Base-by-base conservation (phyloP, 92 coral and sea anemone species). In the Actinernus sp. region DNA sequence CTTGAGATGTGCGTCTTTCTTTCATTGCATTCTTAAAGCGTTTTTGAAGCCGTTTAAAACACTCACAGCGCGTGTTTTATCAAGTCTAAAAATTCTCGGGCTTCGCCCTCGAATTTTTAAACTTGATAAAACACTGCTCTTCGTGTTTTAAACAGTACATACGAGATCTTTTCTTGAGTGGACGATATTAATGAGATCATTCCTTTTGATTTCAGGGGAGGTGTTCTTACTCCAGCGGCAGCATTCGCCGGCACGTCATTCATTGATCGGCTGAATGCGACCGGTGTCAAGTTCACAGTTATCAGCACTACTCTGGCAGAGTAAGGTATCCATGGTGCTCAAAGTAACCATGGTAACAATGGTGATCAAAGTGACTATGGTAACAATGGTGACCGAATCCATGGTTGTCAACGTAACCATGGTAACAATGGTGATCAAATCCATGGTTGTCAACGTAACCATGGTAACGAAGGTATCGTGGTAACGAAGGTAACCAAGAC, bases 221-320 rank as follows among this genome's bases (percentile, higher is more conserved):
- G 98, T 24, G 98, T 94, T 55, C 56, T 94, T 50, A 94, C 98
- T 8, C 97, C 98, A 4, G 98, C 84, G 4, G 98, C 97, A 0
- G 97, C 98, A 20, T 91, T 94, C 56, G 50, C 92, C 7, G 97
- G 97, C 4, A 94, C 97, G 3, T 71, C 95, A 0, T 77, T 91
- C 78, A 91, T 87, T 70, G 93, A 93, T 18, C 88, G 98, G 14
- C 84, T 93, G 48, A 76, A 93, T 39, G 87, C 73, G 1, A 69
- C 81, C 66, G 98, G 97, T 27, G 93, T 93, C 75, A 83, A 69
- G 61, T 93, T 90, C 55, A 57, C 90, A 4, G 91, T 90, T 17
- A 71, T 73, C 58, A 78, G 92, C 36, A 72, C 89, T 5, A 65
- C 86, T 30, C 51, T 75, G 13, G 89, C 90, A 3, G 88, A 86